A percentile compares a stretch with the other conserved stretches of the same genome.
Conservation (phyloP, 2,113 vertebrate species). For the Lampris megalopsis region DNA sequence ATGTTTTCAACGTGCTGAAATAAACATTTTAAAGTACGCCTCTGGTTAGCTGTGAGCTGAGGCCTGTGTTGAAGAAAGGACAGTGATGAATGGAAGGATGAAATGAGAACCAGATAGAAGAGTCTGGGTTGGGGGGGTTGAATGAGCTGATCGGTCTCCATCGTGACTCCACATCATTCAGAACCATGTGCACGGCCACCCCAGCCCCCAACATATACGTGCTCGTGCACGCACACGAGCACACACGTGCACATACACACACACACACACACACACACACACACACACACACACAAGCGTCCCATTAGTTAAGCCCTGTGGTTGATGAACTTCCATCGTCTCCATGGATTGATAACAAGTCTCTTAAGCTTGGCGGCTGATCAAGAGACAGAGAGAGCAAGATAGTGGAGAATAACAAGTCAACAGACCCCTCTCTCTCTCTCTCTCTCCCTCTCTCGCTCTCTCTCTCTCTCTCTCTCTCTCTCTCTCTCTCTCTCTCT, state of each 20-base stretch:
- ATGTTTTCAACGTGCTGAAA: too few species aligned
- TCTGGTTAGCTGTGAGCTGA: too few species aligned
- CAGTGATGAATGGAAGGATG: neutral
- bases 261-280: constrained; percentile 26
- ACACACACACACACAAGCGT: constrained; percentile 22
- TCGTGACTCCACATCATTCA: constrained; percentile 74
- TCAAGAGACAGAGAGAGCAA: constrained; percentile 67
- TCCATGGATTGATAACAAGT: constrained; percentile 73
- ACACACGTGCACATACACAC: constrained; percentile 33
- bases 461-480: constrained; percentile 64
- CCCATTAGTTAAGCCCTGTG: constrained; percentile 64
- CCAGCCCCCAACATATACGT: neutral
- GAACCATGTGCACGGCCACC: constrained; percentile 67
- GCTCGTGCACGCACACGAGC: constrained; percentile 26
- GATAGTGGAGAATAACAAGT: constrained; percentile 67
- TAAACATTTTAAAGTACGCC: too few species aligned
- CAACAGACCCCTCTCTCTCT: constrained; percentile 47
- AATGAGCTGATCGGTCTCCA: constrained; percentile 68
- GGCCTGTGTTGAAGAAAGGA: too few species aligned
- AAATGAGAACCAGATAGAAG: constrained; percentile 52
- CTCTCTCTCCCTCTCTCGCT: constrained; percentile 37
- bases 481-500: constrained; percentile 31
- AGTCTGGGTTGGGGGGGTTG: constrained; percentile 34
- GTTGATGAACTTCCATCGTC: constrained; percentile 76
- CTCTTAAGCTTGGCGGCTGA: constrained; percentile 75